Conservation (phyloP, 2,797 vertebrate genomes). For the Pampus argenteus region DNA sequence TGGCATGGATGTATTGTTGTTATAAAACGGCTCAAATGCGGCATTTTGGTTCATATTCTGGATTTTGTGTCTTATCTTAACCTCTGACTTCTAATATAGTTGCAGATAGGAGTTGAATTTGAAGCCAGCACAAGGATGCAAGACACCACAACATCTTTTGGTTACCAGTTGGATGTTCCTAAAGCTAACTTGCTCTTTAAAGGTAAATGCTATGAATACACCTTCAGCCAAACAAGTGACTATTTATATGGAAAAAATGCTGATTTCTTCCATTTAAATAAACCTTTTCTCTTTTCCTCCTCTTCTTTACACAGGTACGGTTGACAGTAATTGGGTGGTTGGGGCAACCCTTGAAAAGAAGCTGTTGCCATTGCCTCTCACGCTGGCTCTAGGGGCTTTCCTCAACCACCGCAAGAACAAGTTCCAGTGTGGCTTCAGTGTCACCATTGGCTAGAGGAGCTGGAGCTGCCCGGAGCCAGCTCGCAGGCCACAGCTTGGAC, state of each 20-base stretch:
- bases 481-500: constrained; percentile 70
- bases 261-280: background rate
- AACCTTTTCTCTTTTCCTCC: background rate
- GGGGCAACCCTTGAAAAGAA: constrained; percentile 95
- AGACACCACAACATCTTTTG: constrained; percentile 90
- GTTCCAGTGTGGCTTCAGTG: constrained; percentile 94
- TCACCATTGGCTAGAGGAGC: constrained; percentile 91
- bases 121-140: constrained; percentile 92
- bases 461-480: constrained; percentile 57
- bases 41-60: background rate
- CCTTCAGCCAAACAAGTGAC: background rate
- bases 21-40: background rate
- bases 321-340: constrained; percentile 95
- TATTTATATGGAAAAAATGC: background rate
- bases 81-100: constrained; percentile 69
- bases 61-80: background rate
- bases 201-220: constrained; percentile 79
- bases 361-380: constrained; percentile 90
- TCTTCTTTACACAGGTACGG: constrained; percentile 79
- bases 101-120: constrained; percentile 94
- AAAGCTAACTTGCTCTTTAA: constrained; percentile 94
- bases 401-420: constrained; percentile 95
- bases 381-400: constrained; percentile 92
- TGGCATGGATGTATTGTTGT: background rate
- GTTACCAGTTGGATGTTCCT: constrained; percentile 92